These are phyloP conservation scores for Hypomesus transpacificus DNA, from an alignment of 2,113 vertebrate genomes.

Conservation along the genomic window DNA sequence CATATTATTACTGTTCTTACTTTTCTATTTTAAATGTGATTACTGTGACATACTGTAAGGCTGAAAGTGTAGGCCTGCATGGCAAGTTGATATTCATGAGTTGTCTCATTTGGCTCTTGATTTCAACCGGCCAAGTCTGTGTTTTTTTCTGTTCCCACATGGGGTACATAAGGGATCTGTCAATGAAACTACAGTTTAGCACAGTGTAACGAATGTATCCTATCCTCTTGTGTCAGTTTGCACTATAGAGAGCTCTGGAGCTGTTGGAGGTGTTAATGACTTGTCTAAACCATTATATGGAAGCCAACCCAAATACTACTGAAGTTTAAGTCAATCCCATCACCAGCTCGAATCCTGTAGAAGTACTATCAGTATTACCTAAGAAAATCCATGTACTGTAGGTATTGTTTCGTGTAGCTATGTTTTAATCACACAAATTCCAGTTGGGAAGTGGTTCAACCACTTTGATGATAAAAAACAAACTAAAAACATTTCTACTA, in stretches of 20 bases:
- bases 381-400: conserved; percentile 48
- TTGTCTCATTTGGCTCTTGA: conserved; percentile 19
- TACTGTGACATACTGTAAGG: conserved; percentile 36
- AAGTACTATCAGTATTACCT: conserved; percentile 57
- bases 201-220: conserved; percentile 47
- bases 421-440: conserved; percentile 29
- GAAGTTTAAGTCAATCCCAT: conserved; percentile 53
- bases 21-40: conserved; percentile 40
- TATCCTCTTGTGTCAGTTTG: conserved; percentile 57
- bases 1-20: conserved; percentile 48
- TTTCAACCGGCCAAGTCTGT: conserved; percentile 3
- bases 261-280: neutral
- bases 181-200: conserved; percentile 21
- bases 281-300: conserved; percentile 33
- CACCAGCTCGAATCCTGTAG: conserved; percentile 58
- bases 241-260: conserved; percentile 54
- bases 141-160: conserved; percentile 14
- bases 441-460: conserved; percentile 1
- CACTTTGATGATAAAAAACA: conserved; percentile 17
- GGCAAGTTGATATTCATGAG: conserved; percentile 40
- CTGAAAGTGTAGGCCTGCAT: conserved; percentile 46
- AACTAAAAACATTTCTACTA: too few species aligned
- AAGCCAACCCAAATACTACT: conserved; percentile 29
- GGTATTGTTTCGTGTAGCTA: conserved; percentile 42
- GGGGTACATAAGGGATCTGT: conserved; percentile 22